These are phyloP conservation scores for Gastrophryne carolinensis DNA, from an alignment of 2,797 vertebrate genomes.

Conservation along the genomic window DNA sequence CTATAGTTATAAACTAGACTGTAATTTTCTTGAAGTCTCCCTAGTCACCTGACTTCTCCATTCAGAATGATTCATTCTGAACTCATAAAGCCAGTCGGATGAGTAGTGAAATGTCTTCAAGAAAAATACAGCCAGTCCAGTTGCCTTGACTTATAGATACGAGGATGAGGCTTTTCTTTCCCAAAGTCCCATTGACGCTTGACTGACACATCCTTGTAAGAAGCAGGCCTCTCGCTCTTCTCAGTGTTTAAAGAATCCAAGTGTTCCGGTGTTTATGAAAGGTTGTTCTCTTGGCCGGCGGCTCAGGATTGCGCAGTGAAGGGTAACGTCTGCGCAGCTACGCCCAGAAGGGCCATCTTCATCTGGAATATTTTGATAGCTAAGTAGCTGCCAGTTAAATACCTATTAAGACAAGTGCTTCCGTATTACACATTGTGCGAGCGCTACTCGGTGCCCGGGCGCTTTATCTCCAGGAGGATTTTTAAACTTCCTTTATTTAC, in stretches of 20 bases:
- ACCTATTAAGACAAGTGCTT: conserved; percentile 33
- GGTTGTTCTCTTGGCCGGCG: conserved; percentile 1
- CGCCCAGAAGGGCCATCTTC: not conserved
- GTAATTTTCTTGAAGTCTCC: too few relatives aligned
- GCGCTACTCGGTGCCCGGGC: not conserved
- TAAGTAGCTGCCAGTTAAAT: conserved; percentile 34
- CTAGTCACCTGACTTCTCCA: too few relatives aligned
- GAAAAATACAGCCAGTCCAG: too few relatives aligned
- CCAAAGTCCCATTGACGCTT: not conserved
- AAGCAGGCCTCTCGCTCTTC: conserved; percentile 6
- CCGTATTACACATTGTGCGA: conserved; percentile 10
- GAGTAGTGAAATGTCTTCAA: too few relatives aligned
- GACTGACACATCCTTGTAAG: not conserved
- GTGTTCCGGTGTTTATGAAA: conserved; percentile 29
- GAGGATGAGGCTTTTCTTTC: too few relatives aligned
- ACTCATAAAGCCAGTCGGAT: too few relatives aligned
- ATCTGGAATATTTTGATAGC: conserved; percentile 11
- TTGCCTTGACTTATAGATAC: not conserved
- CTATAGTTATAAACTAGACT: too few relatives aligned
- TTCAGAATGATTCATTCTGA: too few relatives aligned
- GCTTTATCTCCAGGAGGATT: not conserved
- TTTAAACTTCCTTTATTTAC: not conserved
- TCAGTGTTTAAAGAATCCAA: conserved; percentile 12
- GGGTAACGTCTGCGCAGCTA: conserved; percentile 11
- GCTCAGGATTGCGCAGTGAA: not conserved